phyloP scores from a whole-genome alignment of 2,113 vertebrate genomes.

The Sebastes fasciatus region DNA sequence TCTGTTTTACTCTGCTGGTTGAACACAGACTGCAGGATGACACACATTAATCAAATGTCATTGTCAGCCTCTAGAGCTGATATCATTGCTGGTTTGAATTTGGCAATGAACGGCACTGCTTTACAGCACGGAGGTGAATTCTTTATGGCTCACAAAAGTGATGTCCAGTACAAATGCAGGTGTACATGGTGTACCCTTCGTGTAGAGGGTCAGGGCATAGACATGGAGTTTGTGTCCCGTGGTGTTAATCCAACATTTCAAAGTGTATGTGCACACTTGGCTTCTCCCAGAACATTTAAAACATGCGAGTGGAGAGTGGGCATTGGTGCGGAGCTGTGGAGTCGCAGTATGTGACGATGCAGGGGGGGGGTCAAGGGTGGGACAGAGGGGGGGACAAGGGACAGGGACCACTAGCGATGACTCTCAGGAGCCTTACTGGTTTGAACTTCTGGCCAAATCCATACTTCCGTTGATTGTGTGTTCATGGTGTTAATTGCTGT shows the following conservation, averaged over 20 bases:
- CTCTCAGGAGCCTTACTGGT: neutral
- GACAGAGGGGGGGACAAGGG: neutral
- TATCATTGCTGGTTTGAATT: neutral
- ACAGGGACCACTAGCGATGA: neutral
- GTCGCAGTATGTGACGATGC: neutral
- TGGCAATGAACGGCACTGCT: neutral
- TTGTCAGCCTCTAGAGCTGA: neutral
- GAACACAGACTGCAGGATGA: neutral
- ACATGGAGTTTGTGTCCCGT: neutral
- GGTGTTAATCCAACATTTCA: neutral
- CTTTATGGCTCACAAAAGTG: neutral
- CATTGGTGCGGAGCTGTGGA: neutral
- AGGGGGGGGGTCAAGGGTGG: slow-evolving; percentile 3
- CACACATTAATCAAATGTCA: neutral
- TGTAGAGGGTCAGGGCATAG: too few species aligned
- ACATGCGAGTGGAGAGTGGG: neutral
- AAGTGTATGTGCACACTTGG: neutral
- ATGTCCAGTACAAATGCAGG: neutral
- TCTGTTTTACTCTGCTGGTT: neutral
- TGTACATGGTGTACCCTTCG: neutral
- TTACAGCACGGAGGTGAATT: neutral
- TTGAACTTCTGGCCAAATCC: neutral
- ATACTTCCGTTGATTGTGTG: neutral
- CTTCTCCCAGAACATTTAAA: neutral
- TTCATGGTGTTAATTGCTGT: neutral